Conservation (phyloP, 2,113 vertebrate species). For the Craseonycteris thonglongyai region DNA sequence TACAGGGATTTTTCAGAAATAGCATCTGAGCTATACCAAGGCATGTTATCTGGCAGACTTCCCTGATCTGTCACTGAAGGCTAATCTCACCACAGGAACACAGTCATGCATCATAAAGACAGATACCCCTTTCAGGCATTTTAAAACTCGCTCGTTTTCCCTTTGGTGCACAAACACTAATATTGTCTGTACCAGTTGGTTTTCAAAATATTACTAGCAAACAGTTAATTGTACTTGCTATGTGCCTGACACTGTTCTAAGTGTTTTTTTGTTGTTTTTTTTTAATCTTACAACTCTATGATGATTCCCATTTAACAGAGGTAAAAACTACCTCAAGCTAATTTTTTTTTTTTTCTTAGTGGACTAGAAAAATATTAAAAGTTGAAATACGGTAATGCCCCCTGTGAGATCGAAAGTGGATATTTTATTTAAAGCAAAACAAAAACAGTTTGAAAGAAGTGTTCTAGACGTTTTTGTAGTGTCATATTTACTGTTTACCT, state of each 20-base stretch:
- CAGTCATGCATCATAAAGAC: slow-evolving; percentile 35
- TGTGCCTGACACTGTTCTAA: not conserved
- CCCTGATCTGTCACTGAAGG: slow-evolving; percentile 36
- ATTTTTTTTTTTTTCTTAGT: not conserved
- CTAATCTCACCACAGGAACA: slow-evolving; percentile 39
- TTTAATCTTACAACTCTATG: not conserved
- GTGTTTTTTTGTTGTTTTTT: not conserved
- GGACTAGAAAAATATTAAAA: not conserved
- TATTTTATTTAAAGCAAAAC: not conserved
- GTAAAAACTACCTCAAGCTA: not conserved
- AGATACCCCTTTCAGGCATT: not conserved
- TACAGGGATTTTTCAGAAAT: slow-evolving; percentile 8
- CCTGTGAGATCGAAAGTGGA: not conserved
- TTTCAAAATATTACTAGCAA: slow-evolving; percentile 18
- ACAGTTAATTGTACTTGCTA: not conserved
- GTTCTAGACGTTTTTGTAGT: not conserved
- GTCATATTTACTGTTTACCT: not conserved
- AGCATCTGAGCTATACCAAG: slow-evolving; percentile 27
- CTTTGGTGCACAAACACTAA: slow-evolving; percentile 30
- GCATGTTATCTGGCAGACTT: slow-evolving; percentile 37
- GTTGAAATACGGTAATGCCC: not conserved
- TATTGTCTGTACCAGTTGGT: not conserved
- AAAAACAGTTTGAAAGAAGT: not conserved
- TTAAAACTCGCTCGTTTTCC: not conserved
- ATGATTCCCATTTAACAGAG: slow-evolving; percentile 1